Conservation (phyloP, 2,113 vertebrate species). For the Sceloporus tristichus region DNA sequence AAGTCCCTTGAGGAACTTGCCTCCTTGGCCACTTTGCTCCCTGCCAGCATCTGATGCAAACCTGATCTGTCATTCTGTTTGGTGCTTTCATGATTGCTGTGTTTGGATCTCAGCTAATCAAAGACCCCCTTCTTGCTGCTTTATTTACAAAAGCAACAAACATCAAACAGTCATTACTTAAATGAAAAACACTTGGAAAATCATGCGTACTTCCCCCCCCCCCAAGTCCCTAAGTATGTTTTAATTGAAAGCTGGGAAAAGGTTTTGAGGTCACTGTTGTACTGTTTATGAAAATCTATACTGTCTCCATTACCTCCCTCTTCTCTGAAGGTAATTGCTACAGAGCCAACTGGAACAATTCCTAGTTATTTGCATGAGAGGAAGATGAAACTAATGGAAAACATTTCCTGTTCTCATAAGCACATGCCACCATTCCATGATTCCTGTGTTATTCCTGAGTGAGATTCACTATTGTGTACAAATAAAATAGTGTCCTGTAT, state of each 20-base stretch:
- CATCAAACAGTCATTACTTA: conserved; percentile 48
- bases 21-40: not conserved
- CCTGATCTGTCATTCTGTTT: conserved; percentile 42
- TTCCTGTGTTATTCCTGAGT: conserved; percentile 9
- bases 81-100: conserved; percentile 37
- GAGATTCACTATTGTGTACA: not conserved
- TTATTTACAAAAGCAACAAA: conserved; percentile 48
- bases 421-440: not conserved
- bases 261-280: conserved; percentile 41
- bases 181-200: conserved; percentile 48
- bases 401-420: conserved; percentile 28
- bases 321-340: conserved; percentile 36
- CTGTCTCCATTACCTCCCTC: conserved; percentile 31
- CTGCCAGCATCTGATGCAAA: conserved; percentile 34
- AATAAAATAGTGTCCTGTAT: not conserved
- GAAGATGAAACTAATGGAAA: conserved; percentile 37
- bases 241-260: conserved; percentile 37
- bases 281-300: conserved; percentile 47
- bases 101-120: conserved; percentile 44
- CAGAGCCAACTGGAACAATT: conserved; percentile 37
- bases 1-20: not conserved
- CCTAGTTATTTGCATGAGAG: conserved; percentile 35
- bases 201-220: conserved; percentile 10
- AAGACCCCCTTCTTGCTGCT: conserved; percentile 29
- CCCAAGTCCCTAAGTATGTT: conserved; percentile 27